Conservation (phyloP, 2,888 invertebrate species). For the Lasioglossum leucozonium region DNA sequence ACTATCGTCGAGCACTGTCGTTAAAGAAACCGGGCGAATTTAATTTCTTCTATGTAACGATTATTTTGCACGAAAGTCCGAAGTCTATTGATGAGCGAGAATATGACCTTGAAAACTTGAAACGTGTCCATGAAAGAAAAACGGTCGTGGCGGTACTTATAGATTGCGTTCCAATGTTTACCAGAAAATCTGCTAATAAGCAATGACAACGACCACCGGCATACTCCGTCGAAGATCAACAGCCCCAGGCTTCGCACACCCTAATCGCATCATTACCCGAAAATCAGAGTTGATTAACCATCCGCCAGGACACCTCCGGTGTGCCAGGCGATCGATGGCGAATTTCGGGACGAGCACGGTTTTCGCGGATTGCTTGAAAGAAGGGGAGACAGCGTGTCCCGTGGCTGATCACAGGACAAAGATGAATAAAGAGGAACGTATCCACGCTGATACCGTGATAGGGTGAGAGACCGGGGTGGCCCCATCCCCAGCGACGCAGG, state of each 20-base stretch:
- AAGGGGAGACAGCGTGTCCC: background rate
- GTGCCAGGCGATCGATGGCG: background rate
- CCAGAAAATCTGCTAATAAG: background rate
- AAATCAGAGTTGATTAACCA: background rate
- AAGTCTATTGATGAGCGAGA: too few relatives aligned
- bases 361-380: slow-evolving; percentile 1
- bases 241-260: background rate
- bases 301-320: background rate
- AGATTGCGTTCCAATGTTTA: background rate
- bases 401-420: slow-evolving; percentile 2
- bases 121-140: too few relatives aligned
- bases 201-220: background rate
- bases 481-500: slow-evolving; percentile 59
- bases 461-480: slow-evolving; percentile 51
- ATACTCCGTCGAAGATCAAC: background rate
- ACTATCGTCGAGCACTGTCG: background rate
- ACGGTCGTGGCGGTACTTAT: background rate
- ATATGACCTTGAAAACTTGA: too few relatives aligned
- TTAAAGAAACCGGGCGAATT: too few relatives aligned
- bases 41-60: too few relatives aligned
- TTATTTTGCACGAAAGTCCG: too few relatives aligned
- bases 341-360: background rate
- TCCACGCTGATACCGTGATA: slow-evolving; percentile 67
- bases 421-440: slow-evolving; percentile 23
- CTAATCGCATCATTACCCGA: background rate